A percentile compares a stretch with the other conserved stretches of the same genome.
Conservation (phyloP, 1,140 invertebrate species). For the Pogonomyrmex barbatus region DNA sequence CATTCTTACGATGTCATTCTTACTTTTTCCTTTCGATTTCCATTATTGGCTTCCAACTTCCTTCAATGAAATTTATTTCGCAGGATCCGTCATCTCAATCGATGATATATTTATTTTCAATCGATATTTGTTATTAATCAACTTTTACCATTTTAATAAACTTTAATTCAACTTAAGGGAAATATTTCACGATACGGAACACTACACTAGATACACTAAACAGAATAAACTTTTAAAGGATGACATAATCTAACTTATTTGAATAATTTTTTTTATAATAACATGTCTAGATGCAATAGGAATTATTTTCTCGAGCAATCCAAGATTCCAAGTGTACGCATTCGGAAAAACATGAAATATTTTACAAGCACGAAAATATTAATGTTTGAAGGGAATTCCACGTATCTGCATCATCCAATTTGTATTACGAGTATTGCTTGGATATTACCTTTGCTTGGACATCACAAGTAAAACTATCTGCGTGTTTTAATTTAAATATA, state of each 20-base stretch:
- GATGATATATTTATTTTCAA: constrained; percentile 15
- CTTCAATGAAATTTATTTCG: constrained; percentile 38
- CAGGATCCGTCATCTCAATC: constrained; percentile 31
- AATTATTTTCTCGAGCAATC: background rate
- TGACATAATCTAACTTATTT: background rate
- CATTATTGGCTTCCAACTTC: constrained; percentile 29
- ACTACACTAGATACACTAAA: too few relatives aligned
- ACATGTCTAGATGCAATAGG: background rate
- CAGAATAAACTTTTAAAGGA: background rate
- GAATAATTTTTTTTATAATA: background rate
- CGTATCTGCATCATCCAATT: constrained; percentile 30
- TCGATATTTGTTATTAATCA: constrained; percentile 19
- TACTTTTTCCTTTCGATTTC: constrained; percentile 61
- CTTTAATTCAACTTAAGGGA: background rate
- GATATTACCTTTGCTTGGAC: background rate
- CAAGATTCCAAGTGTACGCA: background rate
- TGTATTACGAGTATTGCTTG: constrained; percentile 4
- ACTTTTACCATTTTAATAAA: background rate
- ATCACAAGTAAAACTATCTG: constrained; percentile 12
- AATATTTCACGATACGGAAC: background rate
- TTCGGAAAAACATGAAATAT: constrained; percentile 4
- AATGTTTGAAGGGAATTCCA: background rate
- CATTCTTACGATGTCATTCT: constrained; percentile 25
- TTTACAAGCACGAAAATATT: background rate
- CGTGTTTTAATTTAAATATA: constrained; percentile 18